Evolutionary conservation across 2,797 vertebrate species (phyloP), one percentile per base, ranked within the genome.

Genomic region (Oceanodroma leucorhoa): DNA sequence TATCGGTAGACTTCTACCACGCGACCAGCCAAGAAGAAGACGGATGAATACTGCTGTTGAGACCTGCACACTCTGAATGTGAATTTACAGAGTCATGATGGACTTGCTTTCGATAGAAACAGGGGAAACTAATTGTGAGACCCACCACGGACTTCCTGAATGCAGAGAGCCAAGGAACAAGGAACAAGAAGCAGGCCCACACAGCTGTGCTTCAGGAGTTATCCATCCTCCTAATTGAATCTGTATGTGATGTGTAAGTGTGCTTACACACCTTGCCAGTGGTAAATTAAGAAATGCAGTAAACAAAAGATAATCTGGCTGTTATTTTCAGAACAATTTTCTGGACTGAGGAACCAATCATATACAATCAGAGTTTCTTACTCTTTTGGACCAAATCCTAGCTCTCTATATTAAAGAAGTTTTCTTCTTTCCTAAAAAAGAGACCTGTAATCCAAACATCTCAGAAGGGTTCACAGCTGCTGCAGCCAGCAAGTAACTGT

Each of bases 21-120:
- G 0, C 3, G 0, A 36, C 23, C 55, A 34, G 11, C 40, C 18
- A 20, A 36, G 79, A 55, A 61, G 41, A 53, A 3, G 13, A 60
- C 1, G 2, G 34, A 58, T 30, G 32, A 40, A 46, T 24, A 23
- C 40, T 69, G 54, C 50, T 87, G 21, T 48, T 81, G 54, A 66
- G n/a, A 62, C 14, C 27, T 27, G 18, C 27, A 34, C 5, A 30
- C 8, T 41, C 43, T 51, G 17, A 57, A 17, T 19, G 12, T 22
- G 54, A 51, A 46, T 73, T 64, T 62, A 45, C 8, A 34, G 53
- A 72, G 16, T 62, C 14, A 7, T 3, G 9, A 57, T 46, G 23
- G 54, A 61, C 41, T 65, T 81, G 41, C 46, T 64, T n/a, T 61
- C 55, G 45, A 32, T 7, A 61, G 65, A 51, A 86, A 61, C 1